Evolutionary conservation across 2,113 vertebrate species (phyloP), one percentile per base, ranked within the genome.

Genomic region (Fulica atra): DNA sequence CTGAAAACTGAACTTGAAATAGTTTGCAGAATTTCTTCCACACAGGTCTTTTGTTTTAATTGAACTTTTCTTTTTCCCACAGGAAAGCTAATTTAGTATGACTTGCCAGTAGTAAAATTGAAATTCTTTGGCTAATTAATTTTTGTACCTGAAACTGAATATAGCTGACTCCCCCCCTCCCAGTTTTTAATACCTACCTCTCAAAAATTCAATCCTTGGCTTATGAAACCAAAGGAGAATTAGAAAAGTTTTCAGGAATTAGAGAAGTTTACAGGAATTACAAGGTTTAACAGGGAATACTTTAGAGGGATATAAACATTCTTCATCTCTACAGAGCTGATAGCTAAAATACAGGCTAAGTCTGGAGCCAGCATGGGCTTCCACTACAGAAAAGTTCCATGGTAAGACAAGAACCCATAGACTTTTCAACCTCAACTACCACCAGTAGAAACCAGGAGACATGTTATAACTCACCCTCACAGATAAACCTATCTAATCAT

Each of bases 111-210:
- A 73, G 0, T 20, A 92, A 94, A 89, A 96, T 91, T 81, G 68
- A 91, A 96, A 88, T 69, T 78, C 92, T 81, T 93, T 81, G 78
- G 65, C 74, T 96, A 96, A 96, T 96, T 92, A 95, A 79, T 94
- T 97, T 96, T 94, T 79, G 60, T 73, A 94, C 51, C 82, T 93
- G 90, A 92, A 90, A 89, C 50, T 81, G 82, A 94, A 69, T 53
- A 86, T 36, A 40, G 50, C 38, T 80, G 69, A 73, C 80, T 73
- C 48, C 21, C 21, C 21, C 4, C 4, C 5, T 16, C 12, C 19
- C 7, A 36, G 24, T 50, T 92, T 86, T 91, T 87, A 86, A 74
- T 81, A 69, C 23, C 42, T 59, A 12, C 24, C 9, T 84, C 69
- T 84, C 48, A 92, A 93, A 92, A 84, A 60, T 25, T 74, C 31